Base-by-base conservation (phyloP, 2,888 invertebrate genomes). In the Oxytorus armatus region DNA sequence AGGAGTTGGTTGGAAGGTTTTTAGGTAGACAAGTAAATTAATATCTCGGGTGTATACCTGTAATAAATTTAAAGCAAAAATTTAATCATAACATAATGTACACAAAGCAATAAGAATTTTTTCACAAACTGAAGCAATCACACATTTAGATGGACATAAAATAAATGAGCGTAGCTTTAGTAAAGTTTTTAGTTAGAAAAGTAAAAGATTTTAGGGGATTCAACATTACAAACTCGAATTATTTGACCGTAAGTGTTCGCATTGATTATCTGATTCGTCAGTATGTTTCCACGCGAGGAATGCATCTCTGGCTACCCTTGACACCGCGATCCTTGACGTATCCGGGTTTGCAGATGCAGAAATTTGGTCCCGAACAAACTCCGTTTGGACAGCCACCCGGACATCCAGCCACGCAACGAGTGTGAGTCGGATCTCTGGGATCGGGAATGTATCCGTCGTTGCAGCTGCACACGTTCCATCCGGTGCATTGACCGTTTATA, bases 331-430 rank as follows among this genome's bases (percentile, higher is more conserved):
- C 95, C 85, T 95, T 95, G 70, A 92, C 90, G 88, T 93, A 96
- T 0, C 96, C 96, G 0, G 93, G 93, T 85, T 95, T 95, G 86
- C 96, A 96, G 77, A 95, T 93, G 87, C 96, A 96, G 86, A 95
- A 94, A 90, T 96, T 95, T 0, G 96, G 96, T 0, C 94, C 94
- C 0, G 95, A 94, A 85, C 96, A 96, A 18, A 93, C 93, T 2
- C 96, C 96, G 87, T 96, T 96, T 7, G 93, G 93, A 84, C 96
- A 96, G 0, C 96, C 96, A n/a, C 93, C 93, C 0, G 94, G 93
- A 85, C 96, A 96, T 81, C 94, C 91, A 0, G 95, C 94, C 3
- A 93, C 85, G 83, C 95, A 95, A 69, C 94, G 93, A 86, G 36
- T 85, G 0, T 84, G 73, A 0, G 85, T 84, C 10, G 63, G 77